Evolutionary conservation across 2,113 vertebrate species (phyloP).

Genomic region (Labeo catla): DNA sequence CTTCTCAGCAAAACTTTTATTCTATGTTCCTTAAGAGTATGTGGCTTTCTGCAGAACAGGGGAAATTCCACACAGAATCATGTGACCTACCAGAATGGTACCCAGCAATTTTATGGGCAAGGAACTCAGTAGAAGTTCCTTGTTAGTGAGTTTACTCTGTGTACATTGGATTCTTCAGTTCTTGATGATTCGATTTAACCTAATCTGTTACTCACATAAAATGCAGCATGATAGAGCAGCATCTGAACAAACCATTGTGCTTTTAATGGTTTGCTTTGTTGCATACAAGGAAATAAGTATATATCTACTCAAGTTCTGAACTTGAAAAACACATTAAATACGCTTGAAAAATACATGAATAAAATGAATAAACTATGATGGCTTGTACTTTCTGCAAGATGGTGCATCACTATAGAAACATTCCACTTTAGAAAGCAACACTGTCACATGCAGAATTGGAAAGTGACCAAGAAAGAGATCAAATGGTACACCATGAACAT

Average conservation of each 20-base stretch:
- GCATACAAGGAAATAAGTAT: not conserved
- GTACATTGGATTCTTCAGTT: constrained; percentile 42
- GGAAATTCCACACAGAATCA: constrained; percentile 68
- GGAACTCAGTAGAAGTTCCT: constrained; percentile 45
- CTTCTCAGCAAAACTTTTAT: constrained; percentile 49
- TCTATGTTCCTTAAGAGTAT: constrained; percentile 41
- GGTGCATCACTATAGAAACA: constrained; percentile 12
- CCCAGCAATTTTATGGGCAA: constrained; percentile 58
- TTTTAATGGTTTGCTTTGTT: not conserved
- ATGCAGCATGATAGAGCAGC: not conserved
- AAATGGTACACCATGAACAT: constrained; percentile 4
- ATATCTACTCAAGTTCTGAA: not conserved
- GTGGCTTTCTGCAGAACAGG: constrained; percentile 58
- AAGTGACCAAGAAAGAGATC: not conserved
- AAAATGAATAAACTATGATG: constrained; percentile 55
- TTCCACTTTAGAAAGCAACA: constrained; percentile 26
- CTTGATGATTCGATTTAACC: not conserved
- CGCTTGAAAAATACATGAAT: constrained; percentile 59
- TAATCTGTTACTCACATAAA: not conserved
- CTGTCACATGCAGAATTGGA: not conserved
- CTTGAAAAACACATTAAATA: too few species aligned
- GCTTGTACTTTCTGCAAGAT: not conserved
- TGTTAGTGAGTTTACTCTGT: constrained; percentile 61
- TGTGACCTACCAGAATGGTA: constrained; percentile 62
- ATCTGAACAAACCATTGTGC: not conserved